These are phyloP conservation scores for Dromococcyx pavoninus DNA, from an alignment of 2,797 vertebrate species.

Conservation along the genomic window DNA sequence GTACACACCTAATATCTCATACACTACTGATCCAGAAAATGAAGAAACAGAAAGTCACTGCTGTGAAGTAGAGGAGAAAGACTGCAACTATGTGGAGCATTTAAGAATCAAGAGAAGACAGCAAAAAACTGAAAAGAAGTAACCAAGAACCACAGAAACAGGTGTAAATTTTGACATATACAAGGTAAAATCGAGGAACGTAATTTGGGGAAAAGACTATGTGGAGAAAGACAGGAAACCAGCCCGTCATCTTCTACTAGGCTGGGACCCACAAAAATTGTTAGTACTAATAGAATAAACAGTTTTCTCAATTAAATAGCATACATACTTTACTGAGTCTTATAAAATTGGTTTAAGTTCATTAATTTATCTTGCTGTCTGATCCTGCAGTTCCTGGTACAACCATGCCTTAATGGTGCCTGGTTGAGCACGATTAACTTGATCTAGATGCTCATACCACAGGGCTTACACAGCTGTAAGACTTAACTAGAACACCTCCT, in stretches of 20 bases:
- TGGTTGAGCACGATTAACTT: not conserved
- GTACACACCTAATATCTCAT: not conserved
- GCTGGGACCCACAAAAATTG: not conserved
- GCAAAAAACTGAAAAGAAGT: not conserved
- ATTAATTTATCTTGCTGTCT: not conserved
- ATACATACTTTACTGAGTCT: not conserved
- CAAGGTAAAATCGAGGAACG: not conserved
- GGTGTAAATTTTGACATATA: not conserved
- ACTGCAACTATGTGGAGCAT: not conserved
- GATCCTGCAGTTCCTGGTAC: not conserved
- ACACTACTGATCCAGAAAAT: not conserved
- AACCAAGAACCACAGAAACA: not conserved
- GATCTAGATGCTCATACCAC: not conserved
- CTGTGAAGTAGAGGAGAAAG: not conserved
- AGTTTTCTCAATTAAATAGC: not conserved
- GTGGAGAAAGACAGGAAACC: not conserved
- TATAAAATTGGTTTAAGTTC: not conserved
- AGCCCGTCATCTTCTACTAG: rapidly evolving
- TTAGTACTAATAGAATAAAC: not conserved
- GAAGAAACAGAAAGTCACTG: not conserved
- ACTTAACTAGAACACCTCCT: too few relatives aligned
- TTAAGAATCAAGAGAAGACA: not conserved
- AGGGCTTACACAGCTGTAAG: not conserved
- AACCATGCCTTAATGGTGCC: not conserved
- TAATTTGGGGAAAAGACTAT: not conserved